Evolutionary conservation across 2,888 invertebrate genomes (phyloP).

Genomic region (Dryobota labecula): DNA sequence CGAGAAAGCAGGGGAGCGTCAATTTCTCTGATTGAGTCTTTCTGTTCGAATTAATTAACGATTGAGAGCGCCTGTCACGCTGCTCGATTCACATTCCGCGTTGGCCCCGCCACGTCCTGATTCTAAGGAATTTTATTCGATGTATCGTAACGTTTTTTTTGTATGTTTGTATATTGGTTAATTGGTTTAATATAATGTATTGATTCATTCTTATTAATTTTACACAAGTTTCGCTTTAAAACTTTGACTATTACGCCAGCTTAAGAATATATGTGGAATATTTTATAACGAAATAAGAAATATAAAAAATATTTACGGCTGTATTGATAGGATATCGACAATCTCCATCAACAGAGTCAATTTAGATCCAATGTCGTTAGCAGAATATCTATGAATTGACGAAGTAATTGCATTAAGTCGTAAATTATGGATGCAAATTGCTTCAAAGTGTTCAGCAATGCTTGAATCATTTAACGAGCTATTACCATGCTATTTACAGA

Average conservation of each 20-base stretch:
- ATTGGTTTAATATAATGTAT: not conserved
- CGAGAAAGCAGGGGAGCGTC: conserved; percentile 87
- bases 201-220: conserved; percentile 6
- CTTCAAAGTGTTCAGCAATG: conserved; percentile 51
- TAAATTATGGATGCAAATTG: conserved; percentile 59
- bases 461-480: conserved; percentile 52
- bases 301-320: conserved; percentile 4
- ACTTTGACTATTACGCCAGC: not conserved
- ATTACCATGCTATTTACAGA: conserved; percentile 56
- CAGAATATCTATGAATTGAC: conserved; percentile 38
- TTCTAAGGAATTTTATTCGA: conserved; percentile 85
- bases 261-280: not conserved
- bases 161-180: conserved; percentile 16
- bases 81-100: conserved; percentile 85
- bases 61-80: conserved; percentile 88
- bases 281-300: not conserved
- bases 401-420: conserved; percentile 46
- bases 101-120: conserved; percentile 80
- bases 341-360: conserved; percentile 12
- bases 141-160: conserved; percentile 80
- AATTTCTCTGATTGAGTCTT: conserved; percentile 89
- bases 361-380: conserved; percentile 26
- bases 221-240: not conserved
- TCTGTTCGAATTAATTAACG: conserved; percentile 89
- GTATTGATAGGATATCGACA: not conserved